Base-by-base conservation (phyloP, 2,888 invertebrate genomes). In the Craniophora ligustri region DNA sequence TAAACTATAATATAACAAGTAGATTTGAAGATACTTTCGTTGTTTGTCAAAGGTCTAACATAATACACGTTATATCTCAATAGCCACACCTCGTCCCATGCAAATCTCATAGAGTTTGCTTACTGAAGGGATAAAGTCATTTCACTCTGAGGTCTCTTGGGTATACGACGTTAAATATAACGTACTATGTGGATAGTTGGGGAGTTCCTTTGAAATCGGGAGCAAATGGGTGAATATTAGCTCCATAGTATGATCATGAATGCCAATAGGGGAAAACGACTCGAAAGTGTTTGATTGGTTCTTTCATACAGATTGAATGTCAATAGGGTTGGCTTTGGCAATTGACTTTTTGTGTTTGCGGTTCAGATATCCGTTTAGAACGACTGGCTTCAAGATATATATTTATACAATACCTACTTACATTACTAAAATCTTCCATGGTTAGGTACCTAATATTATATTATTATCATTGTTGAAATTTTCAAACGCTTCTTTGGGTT, bases 61-160 rank as follows among this genome's bases (percentile, higher is more conserved):
- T 10, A 10, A 3, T 8, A 19, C 8, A n/a, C n/a, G n/a, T 26
- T n/a, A 26, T 26, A 26, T 5, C n/a, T 26, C 26, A 26, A 26
- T 26, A 5, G 15, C 26, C 38, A 36, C 53, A 36, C 23, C 35
- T 47, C 36, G 38, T 35, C 55, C 50, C 55, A 58, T 61, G 50
- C 47, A 73, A 70, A 70, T 73, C 61, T 40, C 48, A n/a, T 65
- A 47, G 44, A 26, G 19, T 41, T 56, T 69, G 74, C 61, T 70
- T 65, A 39, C 46, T 49, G 21, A 60, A 44, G 46, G 41, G 55
- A 70, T 73, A 61, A 70, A 69, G 55, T 36, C 55, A 53, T 70
- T 70, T 42, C 34, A 40, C 19, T 41, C 50, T 50, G 51, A 36
- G 38, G 38, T 28, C 32, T 65, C 15, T 23, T 13, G 28, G 35